Evolutionary conservation across 2,888 invertebrate species (phyloP), one percentile per base, ranked within the genome.

Genomic region (Acleris laterana): DNA sequence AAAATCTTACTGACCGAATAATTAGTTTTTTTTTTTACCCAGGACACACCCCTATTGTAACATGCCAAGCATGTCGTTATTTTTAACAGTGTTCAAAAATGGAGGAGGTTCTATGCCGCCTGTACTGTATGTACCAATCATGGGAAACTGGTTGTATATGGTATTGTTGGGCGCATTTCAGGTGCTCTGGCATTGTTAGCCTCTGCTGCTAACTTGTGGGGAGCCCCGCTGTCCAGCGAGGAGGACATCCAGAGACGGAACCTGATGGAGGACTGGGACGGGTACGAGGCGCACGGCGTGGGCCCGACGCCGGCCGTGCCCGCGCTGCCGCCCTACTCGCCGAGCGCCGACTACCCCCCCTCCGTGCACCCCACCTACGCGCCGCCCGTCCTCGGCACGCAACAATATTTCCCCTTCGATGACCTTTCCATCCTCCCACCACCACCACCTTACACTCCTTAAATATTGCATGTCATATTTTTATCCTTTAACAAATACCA

Each of bases 171-270:
- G 4, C 13, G n/a, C 16, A 71, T 89, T 93, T 16, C 93, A 93
- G 96, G 96, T 76, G 94, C 94, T 51, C 86, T 95, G 56, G 94
- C 96, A 49, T 89, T 96, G 57, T 80, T 96, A 73, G 96, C 95
- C 6, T 95, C 96, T 16, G 95, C 96, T 20, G 95, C 95, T 72
- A 96, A 95, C 76, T 85, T 96, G 52, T 93, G 96, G 83, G 93
- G 94, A 70, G 94, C 94, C 68, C 93, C 94, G 50, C 76, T 93
- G 46, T 82, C 93, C 2, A 84, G 81, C 48, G 88, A 90, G 32
- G 93, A 93, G 57, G 92, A 92, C 64, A 77, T 92, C 44, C 93
- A 93, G 72, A 83, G 93, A 72, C 85, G 94, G 63, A 94, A 94
- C 73, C 88, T 95, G 48, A 93, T 95, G 77, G 95, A 95, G 62